These are phyloP conservation scores for Mesitornis unicolor DNA, from an alignment of 2,113 vertebrate species.

Conservation along the genomic window DNA sequence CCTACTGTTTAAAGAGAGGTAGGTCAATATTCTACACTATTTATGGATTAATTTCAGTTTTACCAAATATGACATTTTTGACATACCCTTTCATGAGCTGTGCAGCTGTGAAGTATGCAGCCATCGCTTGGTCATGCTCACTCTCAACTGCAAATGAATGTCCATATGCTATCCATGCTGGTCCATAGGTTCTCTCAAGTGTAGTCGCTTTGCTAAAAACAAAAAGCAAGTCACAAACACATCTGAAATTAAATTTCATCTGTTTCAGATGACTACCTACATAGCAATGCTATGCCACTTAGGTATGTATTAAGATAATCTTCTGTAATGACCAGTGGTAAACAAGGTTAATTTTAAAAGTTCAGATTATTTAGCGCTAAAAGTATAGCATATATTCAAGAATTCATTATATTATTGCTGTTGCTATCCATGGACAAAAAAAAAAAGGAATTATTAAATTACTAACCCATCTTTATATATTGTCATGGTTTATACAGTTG, in stretches of 20 bases:
- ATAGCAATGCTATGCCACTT: not conserved
- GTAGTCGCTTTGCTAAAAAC: constrained; percentile 92
- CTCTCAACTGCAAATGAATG: constrained; percentile 98
- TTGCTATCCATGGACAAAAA: not conserved
- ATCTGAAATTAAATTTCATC: not conserved
- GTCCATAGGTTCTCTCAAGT: constrained; percentile 92
- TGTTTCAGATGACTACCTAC: not conserved
- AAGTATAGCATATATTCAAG: not conserved
- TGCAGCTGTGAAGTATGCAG: constrained; percentile 96
- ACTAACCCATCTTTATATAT: too few relatives aligned
- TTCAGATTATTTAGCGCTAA: not conserved
- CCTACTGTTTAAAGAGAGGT: not conserved
- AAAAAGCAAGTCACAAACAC: not conserved
- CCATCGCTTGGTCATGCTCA: constrained; percentile 98
- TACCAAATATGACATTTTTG: not conserved
- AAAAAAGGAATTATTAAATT: not conserved
- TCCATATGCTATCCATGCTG: constrained; percentile 97
- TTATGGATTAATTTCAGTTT: not conserved
- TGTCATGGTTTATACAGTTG: too few relatives aligned
- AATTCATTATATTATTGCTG: not conserved
- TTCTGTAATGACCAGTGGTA: not conserved
- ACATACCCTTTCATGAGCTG: constrained; percentile 98
- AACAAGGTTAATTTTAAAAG: not conserved
- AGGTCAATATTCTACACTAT: not conserved
- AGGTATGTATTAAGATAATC: not conserved